Base-by-base conservation (phyloP, 1,140 invertebrate genomes). In the Globodera ellingtonae region DNA sequence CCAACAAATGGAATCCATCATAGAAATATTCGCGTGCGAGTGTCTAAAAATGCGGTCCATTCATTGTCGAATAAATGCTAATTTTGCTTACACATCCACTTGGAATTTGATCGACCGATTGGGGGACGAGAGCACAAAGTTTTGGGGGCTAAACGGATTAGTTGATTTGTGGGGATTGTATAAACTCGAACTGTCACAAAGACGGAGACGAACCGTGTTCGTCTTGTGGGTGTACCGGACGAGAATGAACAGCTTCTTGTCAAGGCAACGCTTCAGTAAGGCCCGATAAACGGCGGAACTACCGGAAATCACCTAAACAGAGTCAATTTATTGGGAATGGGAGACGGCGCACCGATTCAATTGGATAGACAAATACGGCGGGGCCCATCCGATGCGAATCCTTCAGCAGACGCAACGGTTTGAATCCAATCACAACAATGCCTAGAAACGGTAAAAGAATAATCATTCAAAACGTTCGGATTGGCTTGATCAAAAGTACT, bases 1-100 rank as follows among this genome's bases (percentile, higher is more conserved):
- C 83, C 13, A 83, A n/a, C 46, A 82, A 67, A 48, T 85, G 82
- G 62, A 83, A 83, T 3, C 82, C 82, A 66, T 83, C 82, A 44
- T 83, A 83, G 75, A 56, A 50, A 71, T 82, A 75, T 21, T 46
- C 65, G 62, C n/a, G 50, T 13, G 74, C 50, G 18, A 46, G 46
- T 47, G 21, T 65, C 80, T 81, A 48, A 35, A 79, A 8, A 75
- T 70, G 21, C 47, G 24, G 35, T 35, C 1, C 3, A 35, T 35
- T 35, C 6, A 75, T 7, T 66, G 24, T 75, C 46, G 46, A 24
- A 62, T 66, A 18, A 18, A 62, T 75, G 59, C 59, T 73, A 44
- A 65, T 75, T 77, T 24, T 62, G 47, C 50, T 44, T 15, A 75
- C 56, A 44, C 50, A 66, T 81, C 52, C 24, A 65, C 48, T 66